phyloP scores from a whole-genome alignment of 2,888 invertebrate genomes.

The Meteorus colon region DNA sequence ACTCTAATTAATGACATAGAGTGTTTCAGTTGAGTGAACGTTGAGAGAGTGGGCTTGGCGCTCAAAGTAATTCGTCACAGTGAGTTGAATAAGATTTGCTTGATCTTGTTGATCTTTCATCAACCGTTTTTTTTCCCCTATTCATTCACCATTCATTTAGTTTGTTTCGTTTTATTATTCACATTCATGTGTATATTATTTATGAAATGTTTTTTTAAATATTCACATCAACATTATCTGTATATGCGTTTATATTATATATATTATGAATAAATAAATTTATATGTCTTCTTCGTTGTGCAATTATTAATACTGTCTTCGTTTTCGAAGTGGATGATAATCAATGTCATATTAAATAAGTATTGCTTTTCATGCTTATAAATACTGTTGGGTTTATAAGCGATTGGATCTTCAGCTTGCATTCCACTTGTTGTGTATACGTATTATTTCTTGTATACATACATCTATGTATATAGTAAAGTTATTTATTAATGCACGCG shows the following conservation, averaged over 20 bases:
- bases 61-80: slow-evolving; percentile 44
- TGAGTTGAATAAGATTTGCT: slow-evolving; percentile 31
- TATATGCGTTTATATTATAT: background rate
- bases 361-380: slow-evolving; percentile 26
- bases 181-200: slow-evolving; percentile 6
- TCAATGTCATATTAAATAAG: slow-evolving; percentile 37
- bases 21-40: slow-evolving; percentile 31
- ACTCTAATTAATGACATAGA: slow-evolving; percentile 51
- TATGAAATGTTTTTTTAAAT: background rate
- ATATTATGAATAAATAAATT: background rate
- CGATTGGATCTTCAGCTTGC: background rate
- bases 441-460: background rate
- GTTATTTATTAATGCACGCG: slow-evolving; percentile 27
- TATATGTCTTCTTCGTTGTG: slow-evolving; percentile 1
- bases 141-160: background rate
- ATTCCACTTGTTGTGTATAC: slow-evolving; percentile 1
- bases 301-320: slow-evolving; percentile 33
- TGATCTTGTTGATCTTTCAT: background rate
- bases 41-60: slow-evolving; percentile 29
- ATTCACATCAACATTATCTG: background rate
- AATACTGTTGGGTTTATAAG: slow-evolving; percentile 9
- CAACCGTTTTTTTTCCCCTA: slow-evolving; percentile 1
- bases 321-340: slow-evolving; percentile 15
- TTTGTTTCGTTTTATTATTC: background rate
- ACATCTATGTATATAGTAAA: background rate